Evolutionary conservation across 1,140 invertebrate genomes (phyloP).

Genomic region (Diploscapter pachys): DNA sequence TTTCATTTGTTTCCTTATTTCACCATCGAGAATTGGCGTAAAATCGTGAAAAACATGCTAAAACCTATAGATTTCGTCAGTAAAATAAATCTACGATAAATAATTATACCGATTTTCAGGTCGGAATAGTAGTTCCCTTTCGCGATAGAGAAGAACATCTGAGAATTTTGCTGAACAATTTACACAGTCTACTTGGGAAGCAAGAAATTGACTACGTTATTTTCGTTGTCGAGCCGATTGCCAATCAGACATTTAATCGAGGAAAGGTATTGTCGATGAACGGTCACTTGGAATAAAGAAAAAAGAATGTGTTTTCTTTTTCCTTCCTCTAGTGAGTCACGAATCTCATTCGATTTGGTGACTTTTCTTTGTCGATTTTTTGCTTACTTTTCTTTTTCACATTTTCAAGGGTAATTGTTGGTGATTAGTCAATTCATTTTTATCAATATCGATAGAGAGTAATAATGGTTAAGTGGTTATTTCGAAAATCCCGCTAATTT

Average conservation of each 20-base stretch:
- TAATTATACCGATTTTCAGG: slow-evolving; percentile 4
- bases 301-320: no score
- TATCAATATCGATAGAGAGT: no score
- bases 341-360: no score
- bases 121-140: slow-evolving; percentile 54
- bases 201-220: slow-evolving; percentile 79
- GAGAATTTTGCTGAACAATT: slow-evolving; percentile 52
- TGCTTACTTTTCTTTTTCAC: no score
- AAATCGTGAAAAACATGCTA: no score
- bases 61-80: no score
- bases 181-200: slow-evolving; percentile 52
- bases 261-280: slow-evolving; percentile 66
- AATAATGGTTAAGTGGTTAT: no score
- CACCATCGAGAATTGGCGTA: no score
- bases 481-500: no score
- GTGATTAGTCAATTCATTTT: background rate
- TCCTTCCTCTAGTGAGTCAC: no score
- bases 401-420: background rate
- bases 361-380: background rate
- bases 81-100: no score
- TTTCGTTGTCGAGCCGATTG: slow-evolving; percentile 79
- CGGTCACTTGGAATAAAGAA: background rate
- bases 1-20: no score
- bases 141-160: slow-evolving; percentile 37
- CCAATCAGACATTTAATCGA: slow-evolving; percentile 73